Percentiles rank a stretch among this genome's conserved stretches.
Evolutionary conservation across 2,888 invertebrate genomes (phyloP).

Genomic region (Elgonia sp.): DNA sequence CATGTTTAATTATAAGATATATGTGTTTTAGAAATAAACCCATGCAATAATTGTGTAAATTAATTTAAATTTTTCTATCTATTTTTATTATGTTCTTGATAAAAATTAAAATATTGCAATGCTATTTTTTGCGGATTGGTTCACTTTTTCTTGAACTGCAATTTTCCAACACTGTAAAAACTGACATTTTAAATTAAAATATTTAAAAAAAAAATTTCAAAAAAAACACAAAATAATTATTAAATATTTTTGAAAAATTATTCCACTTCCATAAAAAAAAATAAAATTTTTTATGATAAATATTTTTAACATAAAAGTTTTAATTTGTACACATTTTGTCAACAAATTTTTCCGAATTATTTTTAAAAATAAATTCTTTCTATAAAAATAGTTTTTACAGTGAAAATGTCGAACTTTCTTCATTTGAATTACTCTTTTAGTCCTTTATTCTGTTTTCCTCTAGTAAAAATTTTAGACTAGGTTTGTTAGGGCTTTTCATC

Average conservation of each 20-base stretch:
- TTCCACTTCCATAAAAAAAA: too few species aligned
- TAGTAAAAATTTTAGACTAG: constrained; percentile 18
- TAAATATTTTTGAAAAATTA: too few species aligned
- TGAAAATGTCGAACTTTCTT: constrained; percentile 9
- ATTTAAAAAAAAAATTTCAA: not conserved
- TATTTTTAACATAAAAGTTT: too few species aligned
- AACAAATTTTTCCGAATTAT: not conserved
- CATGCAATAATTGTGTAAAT: not conserved
- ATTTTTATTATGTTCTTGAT: too few species aligned
- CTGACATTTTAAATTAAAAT: not conserved
- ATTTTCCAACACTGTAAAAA: not conserved
- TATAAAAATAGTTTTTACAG: constrained; percentile 23
- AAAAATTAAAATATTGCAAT: not conserved
- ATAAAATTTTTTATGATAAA: too few species aligned
- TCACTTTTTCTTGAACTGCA: not conserved
- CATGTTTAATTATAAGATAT: too few species aligned
- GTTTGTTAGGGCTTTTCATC: constrained; percentile 44
- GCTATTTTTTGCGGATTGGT: not conserved
- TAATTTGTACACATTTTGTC: not conserved
- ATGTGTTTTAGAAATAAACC: too few species aligned
- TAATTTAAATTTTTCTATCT: not conserved
- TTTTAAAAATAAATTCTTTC: not conserved
- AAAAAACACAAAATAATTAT: too few species aligned
- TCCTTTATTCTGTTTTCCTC: constrained; percentile 6
- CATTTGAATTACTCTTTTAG: not conserved